Evolutionary conservation across 2,888 invertebrate genomes (phyloP), one percentile per base, ranked within the genome.

Genomic region (Nomada fabriciana): DNA sequence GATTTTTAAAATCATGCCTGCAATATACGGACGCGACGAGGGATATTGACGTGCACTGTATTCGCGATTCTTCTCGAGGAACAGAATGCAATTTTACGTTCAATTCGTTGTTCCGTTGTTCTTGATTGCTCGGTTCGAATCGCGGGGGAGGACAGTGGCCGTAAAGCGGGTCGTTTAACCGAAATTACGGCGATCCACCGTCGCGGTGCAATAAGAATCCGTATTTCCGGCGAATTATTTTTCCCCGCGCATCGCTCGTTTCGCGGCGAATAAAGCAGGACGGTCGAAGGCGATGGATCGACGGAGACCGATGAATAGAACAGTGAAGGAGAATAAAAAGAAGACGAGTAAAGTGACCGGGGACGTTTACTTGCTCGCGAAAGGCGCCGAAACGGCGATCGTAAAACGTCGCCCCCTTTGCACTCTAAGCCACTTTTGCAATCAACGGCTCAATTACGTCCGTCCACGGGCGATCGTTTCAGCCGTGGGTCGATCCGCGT

Each of bases 381-480:
- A 80, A 86, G 80, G 59, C 74, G 80, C 80, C 86, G 71, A 86
- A 86, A 86, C 75, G 73, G 23, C 68, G 78, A 78, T 85, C 86
- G 81, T 86, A 84, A 86, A 86, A 83, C 55, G 76, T 42, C 68
- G 68, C 64, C 67, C 74, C 53, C 73, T 69, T 53, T 71, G 69
- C 81, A 43, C 74, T 69, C 77, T 72, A 72, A 76, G 84, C 83
- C 83, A 87, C 77, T 87, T 86, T 84, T 72, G 84, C 82, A 87
- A 87, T 87, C 84, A 87, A 88, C 80, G 76, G 84, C 84, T 87
- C 87, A 87, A 87, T 87, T 87, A 84, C 82, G 72, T 13, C n/a
- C 69, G 78, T 64, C 73, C 61, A 61, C 57, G 71, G 20, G 50
- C 64, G 57, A 76, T 76, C 73, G 70, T 84, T 82, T 71, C 59